Evolutionary conservation across 1,140 invertebrate species (phyloP).

Genomic region (Plodia interpunctella): DNA sequence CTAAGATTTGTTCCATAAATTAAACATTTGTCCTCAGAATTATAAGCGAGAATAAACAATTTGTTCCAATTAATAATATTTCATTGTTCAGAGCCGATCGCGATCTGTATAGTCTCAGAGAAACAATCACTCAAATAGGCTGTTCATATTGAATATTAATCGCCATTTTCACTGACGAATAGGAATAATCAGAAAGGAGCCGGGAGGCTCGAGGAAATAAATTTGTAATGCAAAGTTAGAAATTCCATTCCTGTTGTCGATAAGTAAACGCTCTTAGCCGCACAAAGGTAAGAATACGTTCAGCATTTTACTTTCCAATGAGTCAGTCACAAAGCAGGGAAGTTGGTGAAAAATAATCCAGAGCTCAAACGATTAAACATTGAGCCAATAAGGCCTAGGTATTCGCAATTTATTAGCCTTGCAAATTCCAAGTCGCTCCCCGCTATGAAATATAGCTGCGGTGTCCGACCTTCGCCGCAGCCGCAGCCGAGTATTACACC

Average conservation of each 20-base stretch:
- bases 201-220: conserved; percentile 56
- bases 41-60: conserved; percentile 44
- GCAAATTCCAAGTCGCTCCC: conserved; percentile 66
- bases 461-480: conserved; percentile 49
- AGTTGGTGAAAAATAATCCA: conserved; percentile 56
- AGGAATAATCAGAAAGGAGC: conserved; percentile 67
- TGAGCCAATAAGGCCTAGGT: conserved; percentile 70
- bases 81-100: conserved; percentile 48
- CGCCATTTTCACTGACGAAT: conserved; percentile 69
- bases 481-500: conserved; percentile 59
- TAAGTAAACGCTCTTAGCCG: conserved; percentile 61
- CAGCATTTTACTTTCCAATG: conserved; percentile 45
- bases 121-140: conserved; percentile 75
- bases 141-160: conserved; percentile 76
- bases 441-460: conserved; percentile 69
- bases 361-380: conserved; percentile 52
- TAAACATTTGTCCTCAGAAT: conserved; percentile 51
- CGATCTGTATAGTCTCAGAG: conserved; percentile 49
- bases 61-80: conserved; percentile 46
- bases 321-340: conserved; percentile 32
- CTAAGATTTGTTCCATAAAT: conserved; percentile 53
- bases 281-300: conserved; percentile 56
- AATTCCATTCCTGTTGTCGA: conserved; percentile 65
- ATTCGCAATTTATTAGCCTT: conserved; percentile 74
- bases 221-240: conserved; percentile 74